A percentile compares a stretch with the other conserved stretches of the same genome.
Conservation (phyloP, 2,113 vertebrate species). For the Rhinolophus sinicus region DNA sequence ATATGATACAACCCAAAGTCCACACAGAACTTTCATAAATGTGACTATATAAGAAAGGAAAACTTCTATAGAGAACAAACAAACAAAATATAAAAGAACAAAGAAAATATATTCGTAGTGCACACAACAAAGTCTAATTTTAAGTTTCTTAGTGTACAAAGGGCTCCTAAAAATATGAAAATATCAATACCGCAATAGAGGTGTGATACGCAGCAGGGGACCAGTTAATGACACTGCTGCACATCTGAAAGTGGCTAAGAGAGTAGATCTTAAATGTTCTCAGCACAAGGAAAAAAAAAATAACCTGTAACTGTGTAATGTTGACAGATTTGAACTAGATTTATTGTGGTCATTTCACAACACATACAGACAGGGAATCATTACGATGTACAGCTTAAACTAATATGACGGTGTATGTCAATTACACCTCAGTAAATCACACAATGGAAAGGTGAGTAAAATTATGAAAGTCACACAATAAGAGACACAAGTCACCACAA, state of each 20-base stretch:
- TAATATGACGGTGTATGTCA: background rate
- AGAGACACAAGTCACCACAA: background rate
- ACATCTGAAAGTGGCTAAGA: background rate
- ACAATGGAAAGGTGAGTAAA: background rate
- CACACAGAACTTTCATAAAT: background rate
- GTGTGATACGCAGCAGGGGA: too few species aligned
- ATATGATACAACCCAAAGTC: background rate
- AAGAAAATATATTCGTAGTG: background rate
- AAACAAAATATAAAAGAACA: background rate
- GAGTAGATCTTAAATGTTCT: background rate
- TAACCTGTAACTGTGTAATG: background rate
- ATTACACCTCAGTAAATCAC: background rate
- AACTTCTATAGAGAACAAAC: background rate
- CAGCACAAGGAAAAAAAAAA: background rate
- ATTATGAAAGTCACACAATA: background rate
- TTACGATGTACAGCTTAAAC: background rate
- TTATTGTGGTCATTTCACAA: background rate
- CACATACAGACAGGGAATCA: background rate
- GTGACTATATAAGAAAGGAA: background rate
- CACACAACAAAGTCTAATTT: background rate
- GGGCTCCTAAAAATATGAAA: background rate
- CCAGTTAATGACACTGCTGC: accelerated
- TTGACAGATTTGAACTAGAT: background rate
- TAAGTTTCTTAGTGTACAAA: background rate
- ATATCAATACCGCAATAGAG: background rate